Evolutionary conservation across 2,797 vertebrate genomes (phyloP), one percentile per base, ranked within the genome.

Genomic region (Etheostoma nigrum): DNA sequence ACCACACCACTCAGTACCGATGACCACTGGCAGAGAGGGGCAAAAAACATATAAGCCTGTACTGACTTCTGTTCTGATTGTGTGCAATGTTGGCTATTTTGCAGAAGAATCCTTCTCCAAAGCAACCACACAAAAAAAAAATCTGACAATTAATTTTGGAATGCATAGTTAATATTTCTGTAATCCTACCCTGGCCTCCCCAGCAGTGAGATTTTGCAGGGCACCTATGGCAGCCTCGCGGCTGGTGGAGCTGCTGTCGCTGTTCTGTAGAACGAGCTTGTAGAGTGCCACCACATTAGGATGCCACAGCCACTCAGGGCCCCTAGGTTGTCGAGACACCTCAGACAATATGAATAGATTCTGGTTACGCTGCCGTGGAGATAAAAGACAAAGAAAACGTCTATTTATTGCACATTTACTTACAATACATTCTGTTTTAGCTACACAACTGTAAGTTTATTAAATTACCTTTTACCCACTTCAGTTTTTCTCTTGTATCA

Each of bases 291-390:
- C 94, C 0, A 97, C 95, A 82, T 97, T 95, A 0, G 98, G 98
- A 86, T 98, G 98, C 98, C 98, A 99, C 54, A 99, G 94, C 97
- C 97, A 98, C 92, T 99, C 98, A 1, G 96, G 93, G 18, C 97
- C 98, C 76, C 95, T 96, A 14, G 98, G 98, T 74, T 96, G 95
- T 68, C 95, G 95, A 13, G 97, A 96, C 62, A 97, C 96, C 79
- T 98, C 97, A 0, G 97, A 93, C 73, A 99, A 95, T 36, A 95
- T 95, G 78, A 95, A 93, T 0, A 96, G 83, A 40, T 97, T 97
- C 0, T 96, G 96, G 0, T 94, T 95, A 68, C 85, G 88, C 85
- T 97, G 93, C 86, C 91, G 90, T 23, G 85, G 71, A 51, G n/a
- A 45, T 14, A 36, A 54, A 44, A 59, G 13, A 14, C 11, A 58